Percentiles rank a stretch among this genome's conserved stretches.
phyloP scores from a whole-genome alignment of 2,113 vertebrate genomes.

The Ochotona curzoniae region DNA sequence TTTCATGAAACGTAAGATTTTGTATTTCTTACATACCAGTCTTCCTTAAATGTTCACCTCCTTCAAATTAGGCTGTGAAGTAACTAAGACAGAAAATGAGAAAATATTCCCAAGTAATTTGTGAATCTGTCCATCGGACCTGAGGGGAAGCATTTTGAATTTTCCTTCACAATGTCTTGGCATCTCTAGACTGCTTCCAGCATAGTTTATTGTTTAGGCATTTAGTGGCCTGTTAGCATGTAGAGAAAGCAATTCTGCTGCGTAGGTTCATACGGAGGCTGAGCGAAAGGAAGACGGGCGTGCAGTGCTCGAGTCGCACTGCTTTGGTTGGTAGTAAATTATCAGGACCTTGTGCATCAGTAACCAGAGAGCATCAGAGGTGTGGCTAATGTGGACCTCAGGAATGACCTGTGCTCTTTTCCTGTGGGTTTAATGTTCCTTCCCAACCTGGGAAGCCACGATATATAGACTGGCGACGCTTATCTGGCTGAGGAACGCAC shows the following conservation, averaged over 20 bases:
- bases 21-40: not conserved
- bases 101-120: constrained; percentile 25
- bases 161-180: constrained; percentile 2
- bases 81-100: constrained; percentile 35
- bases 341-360: not conserved
- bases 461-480: not conserved
- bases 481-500: not conserved
- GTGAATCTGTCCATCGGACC: not conserved
- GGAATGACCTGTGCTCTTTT: not conserved
- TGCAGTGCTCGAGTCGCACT: not conserved
- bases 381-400: not conserved
- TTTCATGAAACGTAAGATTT: constrained; percentile 14
- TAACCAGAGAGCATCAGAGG: not conserved
- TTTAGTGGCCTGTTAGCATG: not conserved
- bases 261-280: not conserved
- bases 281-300: constrained; percentile 4
- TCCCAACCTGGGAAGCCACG: not conserved
- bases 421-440: not conserved
- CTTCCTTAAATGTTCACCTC: constrained; percentile 26
- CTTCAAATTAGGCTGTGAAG: constrained; percentile 25
- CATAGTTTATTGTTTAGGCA: not conserved
- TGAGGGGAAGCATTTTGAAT: not conserved
- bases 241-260: constrained; percentile 7
- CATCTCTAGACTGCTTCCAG: not conserved
- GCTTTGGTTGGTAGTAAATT: not conserved